Base-by-base conservation (phyloP, 1,140 invertebrate genomes). In the Drosophila repleta region DNA sequence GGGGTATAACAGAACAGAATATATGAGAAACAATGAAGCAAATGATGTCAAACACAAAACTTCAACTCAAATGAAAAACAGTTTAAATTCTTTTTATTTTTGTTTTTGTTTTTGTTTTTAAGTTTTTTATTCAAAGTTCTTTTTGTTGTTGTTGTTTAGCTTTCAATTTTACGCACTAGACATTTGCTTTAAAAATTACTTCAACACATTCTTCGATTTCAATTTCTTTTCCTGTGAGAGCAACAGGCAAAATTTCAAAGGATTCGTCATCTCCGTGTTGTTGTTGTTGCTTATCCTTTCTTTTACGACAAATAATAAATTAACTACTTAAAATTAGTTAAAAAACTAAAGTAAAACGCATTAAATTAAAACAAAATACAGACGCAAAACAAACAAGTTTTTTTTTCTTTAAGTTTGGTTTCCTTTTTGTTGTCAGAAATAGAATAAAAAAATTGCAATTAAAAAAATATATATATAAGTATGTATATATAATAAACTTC, bases 321-420 rank as follows among this genome's bases (percentile, higher is more conserved):
- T 88, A 88, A 79, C 83, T 88, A 88, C 83, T 88, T 88, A 88
- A 88, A 88, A 88, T 88, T 88, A 88, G 83, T 83, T 88, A 88
- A 88, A 88, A 88, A 88, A 88, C 78, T 87, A 87, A 88, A 83
- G 58, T 87, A 78, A 87, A 81, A 81, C 66, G 63, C 60, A 67
- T 79, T 70, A 81, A 79, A 82, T 75, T 82, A 79, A 79, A 79
- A 87, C 82, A 87, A 87, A 79, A 78, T 87, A 82, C 78, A 87
- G 66, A 87, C 62, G 66, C 67, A 73, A 82, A 82, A 87, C 83
- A 82, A 79, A 76, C 64, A 71, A 76, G 52, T 60, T 74, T 35
- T 35, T 35, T 35, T 13, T 35, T 35, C 29, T 8, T 65, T 48
- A 76, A 73, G 68, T 77, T 71, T 67, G 73, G 67, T 67, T 80